These are phyloP conservation scores for Spodoptera littoralis DNA, from an alignment of 2,888 invertebrate genomes.

Conservation along the genomic window DNA sequence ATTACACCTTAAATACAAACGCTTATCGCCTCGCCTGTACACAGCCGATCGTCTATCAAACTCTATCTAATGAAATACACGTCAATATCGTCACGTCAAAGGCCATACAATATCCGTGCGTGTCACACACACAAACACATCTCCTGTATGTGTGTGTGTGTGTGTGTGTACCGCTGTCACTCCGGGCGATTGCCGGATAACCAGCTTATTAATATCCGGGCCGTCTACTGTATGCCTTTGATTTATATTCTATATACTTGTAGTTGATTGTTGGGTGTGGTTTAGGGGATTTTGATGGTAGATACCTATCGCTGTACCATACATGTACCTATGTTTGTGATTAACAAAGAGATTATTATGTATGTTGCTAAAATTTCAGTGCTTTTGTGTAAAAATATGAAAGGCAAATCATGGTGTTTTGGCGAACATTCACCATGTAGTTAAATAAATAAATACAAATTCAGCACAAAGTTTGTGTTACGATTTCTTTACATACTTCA, in stretches of 20 bases:
- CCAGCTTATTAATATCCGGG: conserved; percentile 79
- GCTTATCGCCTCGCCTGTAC: not conserved
- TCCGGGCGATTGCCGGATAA: conserved; percentile 76
- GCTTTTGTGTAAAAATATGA: not conserved
- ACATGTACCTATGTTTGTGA: no score
- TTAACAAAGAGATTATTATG: no score
- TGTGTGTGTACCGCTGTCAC: conserved; percentile 57
- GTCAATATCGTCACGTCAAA: conserved; percentile 51
- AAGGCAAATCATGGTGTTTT: no score
- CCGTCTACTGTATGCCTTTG: conserved; percentile 56
- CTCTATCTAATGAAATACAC: conserved; percentile 45
- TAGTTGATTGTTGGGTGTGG: conserved; percentile 16
- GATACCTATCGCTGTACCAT: not conserved
- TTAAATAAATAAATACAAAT: no score
- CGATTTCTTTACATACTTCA: no score
- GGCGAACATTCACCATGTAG: no score
- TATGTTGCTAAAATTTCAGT: no score
- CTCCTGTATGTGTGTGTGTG: conserved; percentile 40
- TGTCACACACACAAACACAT: conserved; percentile 34
- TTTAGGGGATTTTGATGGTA: conserved; percentile 1
- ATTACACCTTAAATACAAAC: no score
- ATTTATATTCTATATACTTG: conserved; percentile 52
- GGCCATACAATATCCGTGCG: conserved; percentile 55
- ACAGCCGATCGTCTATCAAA: conserved; percentile 18
- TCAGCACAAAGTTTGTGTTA: no score